phyloP scores from a whole-genome alignment of 2,888 invertebrate genomes.

The Meiosimyza decipiens region DNA sequence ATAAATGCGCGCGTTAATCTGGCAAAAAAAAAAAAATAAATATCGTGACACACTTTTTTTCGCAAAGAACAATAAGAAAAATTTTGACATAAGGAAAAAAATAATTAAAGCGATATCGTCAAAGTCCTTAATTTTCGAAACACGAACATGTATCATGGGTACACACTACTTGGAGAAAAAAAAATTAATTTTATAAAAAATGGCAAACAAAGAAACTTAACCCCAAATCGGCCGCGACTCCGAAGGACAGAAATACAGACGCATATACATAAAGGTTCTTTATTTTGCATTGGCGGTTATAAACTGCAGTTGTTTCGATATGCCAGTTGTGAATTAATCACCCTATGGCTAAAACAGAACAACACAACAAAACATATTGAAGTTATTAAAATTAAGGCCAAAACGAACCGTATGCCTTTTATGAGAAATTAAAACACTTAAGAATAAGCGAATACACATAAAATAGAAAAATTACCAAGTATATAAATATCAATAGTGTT shows the following conservation, averaged over 20 bases:
- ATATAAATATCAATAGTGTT: too few species aligned
- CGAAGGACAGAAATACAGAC: not conserved
- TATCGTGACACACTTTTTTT: slow-evolving; percentile 26
- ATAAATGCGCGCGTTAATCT: slow-evolving; percentile 28
- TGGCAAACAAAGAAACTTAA: slow-evolving; percentile 11
- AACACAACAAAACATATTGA: not conserved
- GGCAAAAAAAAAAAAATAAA: slow-evolving; percentile 8
- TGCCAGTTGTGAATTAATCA: slow-evolving; percentile 12
- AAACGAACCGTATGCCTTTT: too few species aligned
- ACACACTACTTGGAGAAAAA: not conserved
- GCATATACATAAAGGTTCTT: not conserved
- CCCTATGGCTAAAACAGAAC: not conserved
- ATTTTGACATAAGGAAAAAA: slow-evolving; percentile 8
- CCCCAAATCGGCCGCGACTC: not conserved
- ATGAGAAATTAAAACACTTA: too few species aligned
- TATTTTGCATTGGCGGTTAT: not conserved
- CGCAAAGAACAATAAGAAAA: slow-evolving; percentile 21
- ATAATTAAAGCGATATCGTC: not conserved
- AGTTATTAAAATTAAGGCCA: too few species aligned
- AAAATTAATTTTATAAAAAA: not conserved
- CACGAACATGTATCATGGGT: slow-evolving; percentile 12
- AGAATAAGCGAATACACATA: too few species aligned
- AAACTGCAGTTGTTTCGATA: not conserved
- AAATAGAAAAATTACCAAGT: too few species aligned
- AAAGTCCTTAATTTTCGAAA: slow-evolving; percentile 28